Evolutionary conservation across 2,113 vertebrate species (phyloP).

Genomic region (Sardina pilchardus): DNA sequence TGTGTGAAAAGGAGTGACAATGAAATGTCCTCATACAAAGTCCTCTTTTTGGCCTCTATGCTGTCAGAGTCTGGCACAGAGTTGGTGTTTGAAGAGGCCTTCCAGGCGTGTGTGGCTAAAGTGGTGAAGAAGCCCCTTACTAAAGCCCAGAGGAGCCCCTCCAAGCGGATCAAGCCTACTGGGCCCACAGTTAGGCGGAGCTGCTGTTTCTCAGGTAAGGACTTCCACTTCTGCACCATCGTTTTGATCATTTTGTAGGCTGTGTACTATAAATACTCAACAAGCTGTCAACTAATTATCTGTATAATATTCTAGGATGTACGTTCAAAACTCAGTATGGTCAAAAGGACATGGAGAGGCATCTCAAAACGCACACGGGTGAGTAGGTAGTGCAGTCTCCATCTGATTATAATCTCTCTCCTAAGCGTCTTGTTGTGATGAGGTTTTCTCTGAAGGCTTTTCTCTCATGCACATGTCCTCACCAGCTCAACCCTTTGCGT

Average conservation of each 20-base stretch:
- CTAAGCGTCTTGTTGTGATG: not conserved
- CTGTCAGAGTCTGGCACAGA: constrained; percentile 80
- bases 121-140: constrained; percentile 80
- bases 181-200: constrained; percentile 82
- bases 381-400: not conserved
- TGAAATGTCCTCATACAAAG: not conserved
- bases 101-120: constrained; percentile 82
- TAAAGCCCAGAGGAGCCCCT: constrained; percentile 77
- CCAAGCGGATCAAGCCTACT: constrained; percentile 76
- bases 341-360: constrained; percentile 97
- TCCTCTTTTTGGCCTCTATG: not conserved
- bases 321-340: constrained; percentile 97
- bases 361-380: constrained; percentile 96
- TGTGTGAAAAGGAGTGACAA: not conserved
- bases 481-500: not conserved
- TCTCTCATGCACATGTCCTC: not conserved
- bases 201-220: constrained; percentile 88
- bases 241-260: too few relatives aligned
- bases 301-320: constrained; percentile 74
- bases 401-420: not conserved
- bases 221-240: not conserved
- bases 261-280: not conserved
- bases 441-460: too few relatives aligned
- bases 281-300: not conserved
- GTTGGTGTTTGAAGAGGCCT: constrained; percentile 89